A percentile compares a stretch with the other conserved stretches of the same genome.
Evolutionary conservation across 2,113 vertebrate species (phyloP).

Genomic region (Amia ocellicauda): DNA sequence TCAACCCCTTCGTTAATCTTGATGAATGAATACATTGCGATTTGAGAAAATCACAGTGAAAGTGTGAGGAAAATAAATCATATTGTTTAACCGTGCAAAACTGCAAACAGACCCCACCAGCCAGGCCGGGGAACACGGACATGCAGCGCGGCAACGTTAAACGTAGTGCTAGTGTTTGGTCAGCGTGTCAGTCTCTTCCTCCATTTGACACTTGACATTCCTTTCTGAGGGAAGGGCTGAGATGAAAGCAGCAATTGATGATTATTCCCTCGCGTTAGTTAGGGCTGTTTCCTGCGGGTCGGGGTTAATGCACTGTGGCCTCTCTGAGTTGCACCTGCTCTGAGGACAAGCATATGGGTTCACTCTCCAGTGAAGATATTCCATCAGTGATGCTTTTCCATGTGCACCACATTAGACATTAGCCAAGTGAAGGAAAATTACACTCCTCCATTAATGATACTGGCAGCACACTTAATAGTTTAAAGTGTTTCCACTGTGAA

Average conservation of each 20-base stretch:
- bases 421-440: not conserved
- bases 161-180: not conserved
- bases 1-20: no score
- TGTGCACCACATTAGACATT: conserved; percentile 8
- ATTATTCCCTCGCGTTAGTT: conserved; percentile 13
- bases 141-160: not conserved
- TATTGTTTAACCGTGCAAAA: not conserved
- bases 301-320: not conserved
- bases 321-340: conserved; percentile 14
- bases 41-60: conserved; percentile 24
- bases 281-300: conserved; percentile 1
- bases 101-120: not conserved
- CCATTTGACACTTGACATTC: not conserved
- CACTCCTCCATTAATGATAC: not conserved
- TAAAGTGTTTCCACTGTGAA: not conserved
- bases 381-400: not conserved
- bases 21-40: conserved; percentile 7
- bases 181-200: not conserved
- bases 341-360: not conserved
- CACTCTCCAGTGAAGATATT: not conserved
- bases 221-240: not conserved
- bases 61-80: not conserved
- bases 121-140: not conserved
- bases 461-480: conserved; percentile 2
- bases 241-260: conserved; percentile 7